Percentiles rank a stretch among this genome's conserved stretches.
Conservation (phyloP, 2,888 invertebrate species). For the Callimorpha dominula region DNA sequence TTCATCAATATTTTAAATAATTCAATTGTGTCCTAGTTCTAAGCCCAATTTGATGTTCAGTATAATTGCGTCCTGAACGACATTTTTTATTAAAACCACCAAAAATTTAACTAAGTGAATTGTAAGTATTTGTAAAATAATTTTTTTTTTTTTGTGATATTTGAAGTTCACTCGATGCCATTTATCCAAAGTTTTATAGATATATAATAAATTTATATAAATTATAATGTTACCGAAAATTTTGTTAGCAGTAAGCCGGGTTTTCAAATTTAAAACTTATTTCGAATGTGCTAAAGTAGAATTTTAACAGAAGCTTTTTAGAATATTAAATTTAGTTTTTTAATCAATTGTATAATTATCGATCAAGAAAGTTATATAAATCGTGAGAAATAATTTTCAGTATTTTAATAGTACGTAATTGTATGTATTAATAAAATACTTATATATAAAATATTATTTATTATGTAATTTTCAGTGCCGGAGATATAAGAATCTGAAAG, state of each 20-base stretch:
- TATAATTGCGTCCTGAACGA: neutral
- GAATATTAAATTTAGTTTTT: constrained; percentile 6
- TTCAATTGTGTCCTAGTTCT: neutral
- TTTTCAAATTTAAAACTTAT: constrained; percentile 12
- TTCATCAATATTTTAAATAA: neutral
- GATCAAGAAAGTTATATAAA: constrained; percentile 15
- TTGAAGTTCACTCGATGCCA: constrained; percentile 55
- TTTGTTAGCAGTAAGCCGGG: constrained; percentile 5
- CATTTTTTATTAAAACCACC: neutral
- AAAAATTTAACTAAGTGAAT: constrained; percentile 9
- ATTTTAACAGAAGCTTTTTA: neutral
- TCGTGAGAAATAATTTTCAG: constrained; percentile 13
- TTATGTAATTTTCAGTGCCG: neutral
- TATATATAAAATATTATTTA: neutral
- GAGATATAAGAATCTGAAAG: too few relatives aligned
- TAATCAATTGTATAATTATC: neutral
- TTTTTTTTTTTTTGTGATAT: constrained; percentile 49
- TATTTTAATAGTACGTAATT: constrained; percentile 19
- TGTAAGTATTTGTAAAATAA: constrained; percentile 5
- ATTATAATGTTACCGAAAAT: constrained; percentile 20
- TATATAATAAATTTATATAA: constrained; percentile 24
- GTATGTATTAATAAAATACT: neutral
- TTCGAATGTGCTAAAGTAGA: constrained; percentile 9
- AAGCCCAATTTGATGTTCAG: neutral
- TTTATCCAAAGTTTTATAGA: constrained; percentile 55